Conservation (phyloP, 2,797 vertebrate genomes). For the Clamator glandarius region DNA sequence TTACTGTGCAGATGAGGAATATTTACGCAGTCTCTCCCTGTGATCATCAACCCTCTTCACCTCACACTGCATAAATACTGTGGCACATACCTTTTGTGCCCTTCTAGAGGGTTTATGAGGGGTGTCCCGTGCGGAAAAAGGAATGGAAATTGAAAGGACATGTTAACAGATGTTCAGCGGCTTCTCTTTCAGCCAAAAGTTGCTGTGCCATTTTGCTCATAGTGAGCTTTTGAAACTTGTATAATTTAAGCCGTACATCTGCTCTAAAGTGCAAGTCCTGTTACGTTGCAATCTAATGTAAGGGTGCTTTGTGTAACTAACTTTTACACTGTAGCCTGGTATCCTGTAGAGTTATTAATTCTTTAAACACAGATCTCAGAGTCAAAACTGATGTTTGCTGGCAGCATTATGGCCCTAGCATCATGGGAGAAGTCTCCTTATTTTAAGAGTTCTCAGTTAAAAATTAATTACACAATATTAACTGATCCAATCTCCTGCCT, state of each 20-base stretch:
- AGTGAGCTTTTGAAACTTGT: not conserved
- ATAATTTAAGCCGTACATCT: not conserved
- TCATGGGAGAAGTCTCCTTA: conserved; percentile 39
- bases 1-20: not conserved
- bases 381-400: not conserved
- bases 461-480: not conserved
- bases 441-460: not conserved
- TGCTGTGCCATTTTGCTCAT: conserved; percentile 28
- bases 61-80: not conserved
- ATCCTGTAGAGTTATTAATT: conserved; percentile 9
- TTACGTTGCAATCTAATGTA: not conserved
- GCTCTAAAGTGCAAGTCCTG: not conserved
- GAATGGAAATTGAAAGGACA: not conserved
- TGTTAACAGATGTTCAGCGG: not conserved
- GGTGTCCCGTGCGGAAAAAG: conserved; percentile 20
- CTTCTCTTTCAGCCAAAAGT: not conserved
- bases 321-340: not conserved
- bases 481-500: not conserved
- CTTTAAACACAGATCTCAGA: conserved; percentile 67
- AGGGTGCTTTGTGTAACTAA: not conserved
- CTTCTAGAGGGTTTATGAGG: too few species aligned
- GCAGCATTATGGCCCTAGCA: not conserved
- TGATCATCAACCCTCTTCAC: not conserved
- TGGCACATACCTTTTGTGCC: not conserved
- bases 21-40: not conserved